Percentiles rank a stretch among this genome's conserved stretches.
Conservation (phyloP, 1,140 invertebrate species). For the Lordiphosa collinella region DNA sequence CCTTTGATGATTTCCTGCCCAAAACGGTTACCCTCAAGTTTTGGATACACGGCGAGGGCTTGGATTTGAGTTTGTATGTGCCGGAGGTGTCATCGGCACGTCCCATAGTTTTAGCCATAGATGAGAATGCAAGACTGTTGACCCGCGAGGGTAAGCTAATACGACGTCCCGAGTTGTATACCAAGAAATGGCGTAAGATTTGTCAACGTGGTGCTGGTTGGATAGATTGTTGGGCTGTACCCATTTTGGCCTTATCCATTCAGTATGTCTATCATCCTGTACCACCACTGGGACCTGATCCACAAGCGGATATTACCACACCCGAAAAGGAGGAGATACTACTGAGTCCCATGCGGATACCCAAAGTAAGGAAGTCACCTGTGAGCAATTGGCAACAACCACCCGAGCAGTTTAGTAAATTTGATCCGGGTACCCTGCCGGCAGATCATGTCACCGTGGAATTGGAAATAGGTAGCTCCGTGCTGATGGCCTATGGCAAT, state of each 20-base stretch:
- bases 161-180: conserved; percentile 81
- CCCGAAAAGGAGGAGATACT: conserved; percentile 96
- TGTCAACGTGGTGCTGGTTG: conserved; percentile 89
- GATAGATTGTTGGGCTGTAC: conserved; percentile 97
- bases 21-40: conserved; percentile 92
- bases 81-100: conserved; percentile 95
- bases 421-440: conserved; percentile 91
- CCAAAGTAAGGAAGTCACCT: conserved; percentile 86
- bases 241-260: conserved; percentile 94
- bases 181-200: conserved; percentile 92
- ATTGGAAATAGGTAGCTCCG: conserved; percentile 95
- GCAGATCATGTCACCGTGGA: conserved; percentile 94
- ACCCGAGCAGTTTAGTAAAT: conserved; percentile 84
- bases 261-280: conserved; percentile 95
- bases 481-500: conserved; percentile 93
- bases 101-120: conserved; percentile 90
- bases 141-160: conserved; percentile 86
- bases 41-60: conserved; percentile 96
- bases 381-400: conserved; percentile 84
- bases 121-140: conserved; percentile 93
- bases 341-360: conserved; percentile 93
- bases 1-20: conserved; percentile 95
- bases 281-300: conserved; percentile 90
- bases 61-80: conserved; percentile 93
- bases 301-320: conserved; percentile 94